Percentiles rank a stretch among this genome's conserved stretches.
Conservation (phyloP, 2,113 vertebrate genomes). For the Anhinga anhinga region DNA sequence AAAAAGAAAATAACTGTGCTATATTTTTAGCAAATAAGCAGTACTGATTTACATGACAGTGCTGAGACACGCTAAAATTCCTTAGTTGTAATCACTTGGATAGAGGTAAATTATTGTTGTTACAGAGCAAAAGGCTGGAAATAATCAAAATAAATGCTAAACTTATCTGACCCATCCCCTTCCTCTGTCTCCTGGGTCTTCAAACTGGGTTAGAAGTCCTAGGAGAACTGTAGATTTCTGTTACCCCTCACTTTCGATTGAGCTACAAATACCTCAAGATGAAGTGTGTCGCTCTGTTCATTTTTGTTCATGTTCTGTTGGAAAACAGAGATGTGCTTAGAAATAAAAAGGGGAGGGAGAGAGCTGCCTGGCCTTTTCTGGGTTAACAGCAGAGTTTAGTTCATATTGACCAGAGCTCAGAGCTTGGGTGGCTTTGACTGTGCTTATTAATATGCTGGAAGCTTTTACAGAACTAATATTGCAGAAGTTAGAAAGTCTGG, state of each 20-base stretch:
- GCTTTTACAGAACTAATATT: not conserved
- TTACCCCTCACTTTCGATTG: not conserved
- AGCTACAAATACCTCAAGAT: not conserved
- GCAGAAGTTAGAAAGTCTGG: not conserved
- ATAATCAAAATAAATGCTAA: not conserved
- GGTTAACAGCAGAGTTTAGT: not conserved
- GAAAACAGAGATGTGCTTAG: not conserved
- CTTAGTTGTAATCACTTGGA: not conserved
- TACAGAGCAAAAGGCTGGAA: not conserved
- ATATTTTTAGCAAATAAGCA: not conserved
- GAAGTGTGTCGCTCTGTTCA: not conserved
- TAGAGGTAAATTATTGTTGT: not conserved
- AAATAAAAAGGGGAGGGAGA: not conserved
- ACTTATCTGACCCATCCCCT: not conserved
- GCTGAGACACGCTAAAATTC: not conserved
- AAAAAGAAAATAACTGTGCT: not conserved
- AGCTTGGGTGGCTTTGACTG: not conserved
- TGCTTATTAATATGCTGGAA: not conserved
- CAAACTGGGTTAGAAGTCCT: not conserved
- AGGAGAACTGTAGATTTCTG: not conserved
- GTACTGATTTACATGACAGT: not conserved
- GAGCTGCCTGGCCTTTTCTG: not conserved
- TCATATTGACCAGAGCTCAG: not conserved
- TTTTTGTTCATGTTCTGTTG: not conserved
- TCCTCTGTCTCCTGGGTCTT: not conserved